Evolutionary conservation across 64 coral and sea anemone genomes (phyloP), one percentile per base, ranked within the genome.

Genomic region (Hydrozoanthus tunicans): DNA sequence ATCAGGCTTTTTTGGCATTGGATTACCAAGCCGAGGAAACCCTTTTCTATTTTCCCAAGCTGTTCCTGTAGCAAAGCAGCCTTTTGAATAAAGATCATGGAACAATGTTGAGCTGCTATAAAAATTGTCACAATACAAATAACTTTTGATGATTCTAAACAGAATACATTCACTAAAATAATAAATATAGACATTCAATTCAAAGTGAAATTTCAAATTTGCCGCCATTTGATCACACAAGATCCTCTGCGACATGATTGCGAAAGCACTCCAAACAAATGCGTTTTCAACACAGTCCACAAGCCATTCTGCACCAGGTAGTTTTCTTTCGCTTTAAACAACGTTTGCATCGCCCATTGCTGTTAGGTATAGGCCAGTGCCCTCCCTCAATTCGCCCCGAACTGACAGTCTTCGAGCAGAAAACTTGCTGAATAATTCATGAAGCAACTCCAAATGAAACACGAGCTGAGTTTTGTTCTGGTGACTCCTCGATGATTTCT

Each of bases 41-140:
- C 79, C 59, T 43, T 59, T 81, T 51, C 79, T 81, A 59, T 81
- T 64, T 63, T 81, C 79, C 10, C 79, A 62, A 7, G 62, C 59
- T 3, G 59, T 81, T 63, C 58, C 75, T 78, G 73, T 77, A 52
- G 73, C 73, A 77, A 25, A 77, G 25, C 73, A 53, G 73, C 73
- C 73, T 13, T 53, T 43, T 2, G 27, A 11, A n/a, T 9, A 53
- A 77, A 77, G 73, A 51, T 24, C 20, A 77, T 12, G 15, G 43
- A 77, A 77, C 13, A 77, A 62, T 59, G 56, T 62, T 6, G 27
- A 8, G 73, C 73, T 77, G 43, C 73, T 77, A 51, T 53, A 78
- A 32, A 80, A 91, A 81, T 79, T 90, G 17, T 90, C 89, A 67
- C 70, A 57, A 43, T 43, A 75, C 62, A 24, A 15, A 63, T 89